Conservation (phyloP, 2,888 invertebrate genomes). For the Cordilura impudica region DNA sequence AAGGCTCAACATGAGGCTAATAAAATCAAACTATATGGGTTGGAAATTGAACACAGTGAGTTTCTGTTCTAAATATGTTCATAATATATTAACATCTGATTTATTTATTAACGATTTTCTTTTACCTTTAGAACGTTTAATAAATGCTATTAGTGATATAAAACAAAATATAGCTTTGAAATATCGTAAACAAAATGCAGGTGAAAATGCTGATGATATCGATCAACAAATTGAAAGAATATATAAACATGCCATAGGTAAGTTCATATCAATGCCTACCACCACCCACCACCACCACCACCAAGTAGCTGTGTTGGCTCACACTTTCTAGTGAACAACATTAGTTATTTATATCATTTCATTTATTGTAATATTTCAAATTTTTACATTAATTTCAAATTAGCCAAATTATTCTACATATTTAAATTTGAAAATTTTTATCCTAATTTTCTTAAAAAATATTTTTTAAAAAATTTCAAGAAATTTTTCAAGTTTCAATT, state of each 20-base stretch:
- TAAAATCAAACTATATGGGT: constrained; percentile 95
- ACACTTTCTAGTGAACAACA: too few relatives aligned
- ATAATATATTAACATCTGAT: too few relatives aligned
- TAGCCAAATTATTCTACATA: background rate
- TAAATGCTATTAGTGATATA: constrained; percentile 87
- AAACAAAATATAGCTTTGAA: constrained; percentile 86
- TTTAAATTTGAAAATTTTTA: too few relatives aligned
- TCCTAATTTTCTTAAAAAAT: too few relatives aligned
- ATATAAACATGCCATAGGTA: constrained; percentile 73
- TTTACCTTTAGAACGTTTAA: constrained; percentile 84
- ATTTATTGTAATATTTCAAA: too few relatives aligned
- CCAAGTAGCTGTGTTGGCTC: too few relatives aligned
- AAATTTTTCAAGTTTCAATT: too few relatives aligned
- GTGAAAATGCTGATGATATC: constrained; percentile 81
- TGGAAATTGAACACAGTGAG: constrained; percentile 97
- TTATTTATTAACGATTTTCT: constrained; percentile 14
- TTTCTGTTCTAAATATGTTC: constrained; percentile 64
- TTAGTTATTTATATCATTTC: too few relatives aligned
- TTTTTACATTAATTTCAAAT: background rate
- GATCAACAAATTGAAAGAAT: constrained; percentile 85
- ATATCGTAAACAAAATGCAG: constrained; percentile 73
- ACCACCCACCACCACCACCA: too few relatives aligned
- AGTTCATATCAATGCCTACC: constrained; percentile 53
- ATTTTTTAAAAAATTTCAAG: too few relatives aligned
- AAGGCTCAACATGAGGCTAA: constrained; percentile 99